A percentile compares a stretch with the other conserved stretches of the same genome.
These are phyloP conservation scores for Drosophila lacertosa DNA, from an alignment of 1,140 invertebrate genomes.

Conservation along the genomic window DNA sequence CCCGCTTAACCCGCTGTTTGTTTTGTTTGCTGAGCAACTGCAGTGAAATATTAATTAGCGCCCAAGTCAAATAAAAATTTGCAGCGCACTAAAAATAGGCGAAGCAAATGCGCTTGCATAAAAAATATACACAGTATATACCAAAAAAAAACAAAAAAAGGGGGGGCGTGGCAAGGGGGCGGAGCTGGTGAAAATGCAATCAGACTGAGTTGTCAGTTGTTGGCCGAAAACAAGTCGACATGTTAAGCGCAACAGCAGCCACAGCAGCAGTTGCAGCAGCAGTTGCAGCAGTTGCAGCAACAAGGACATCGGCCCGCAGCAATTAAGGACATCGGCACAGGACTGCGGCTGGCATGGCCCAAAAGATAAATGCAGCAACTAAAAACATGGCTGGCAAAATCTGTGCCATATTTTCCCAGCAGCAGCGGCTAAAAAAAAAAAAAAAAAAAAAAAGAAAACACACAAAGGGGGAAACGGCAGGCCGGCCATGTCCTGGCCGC, in stretches of 20 bases:
- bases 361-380: conserved; percentile 59
- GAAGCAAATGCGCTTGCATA: conserved; percentile 11
- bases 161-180: not conserved
- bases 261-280: conserved; percentile 16
- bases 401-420: conserved; percentile 47
- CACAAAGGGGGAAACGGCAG: conserved; percentile 7
- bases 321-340: conserved; percentile 71
- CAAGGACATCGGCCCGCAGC: conserved; percentile 56
- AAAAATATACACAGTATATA: conserved; percentile 19
- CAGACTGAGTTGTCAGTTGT: conserved; percentile 27
- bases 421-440: conserved; percentile 4
- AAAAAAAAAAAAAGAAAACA: conserved; percentile 7
- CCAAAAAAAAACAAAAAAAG: not conserved
- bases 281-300: conserved; percentile 18
- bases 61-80: conserved; percentile 64
- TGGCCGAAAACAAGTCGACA: conserved; percentile 19
- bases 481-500: conserved; percentile 12
- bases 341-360: conserved; percentile 17
- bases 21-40: conserved; percentile 39
- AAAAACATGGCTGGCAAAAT: conserved; percentile 25
- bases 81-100: conserved; percentile 44
- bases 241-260: conserved; percentile 49
- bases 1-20: conserved; percentile 2
- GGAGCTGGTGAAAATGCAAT: conserved; percentile 27
- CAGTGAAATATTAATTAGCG: conserved; percentile 78